phyloP scores from a whole-genome alignment of 2,113 vertebrate species.

The Psittacula cyanocephala region DNA sequence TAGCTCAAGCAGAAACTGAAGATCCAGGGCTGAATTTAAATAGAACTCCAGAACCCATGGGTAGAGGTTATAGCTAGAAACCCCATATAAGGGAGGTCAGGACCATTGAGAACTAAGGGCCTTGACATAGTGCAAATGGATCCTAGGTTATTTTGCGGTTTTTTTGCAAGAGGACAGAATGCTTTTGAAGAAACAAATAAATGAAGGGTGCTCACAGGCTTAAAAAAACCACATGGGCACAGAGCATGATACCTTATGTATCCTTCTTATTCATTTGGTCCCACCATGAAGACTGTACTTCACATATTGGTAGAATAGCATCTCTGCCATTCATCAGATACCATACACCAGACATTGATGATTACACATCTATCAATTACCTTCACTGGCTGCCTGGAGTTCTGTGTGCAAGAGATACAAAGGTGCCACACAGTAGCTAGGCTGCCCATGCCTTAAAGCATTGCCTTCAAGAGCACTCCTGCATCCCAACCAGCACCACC shows the following conservation, averaged over 20 bases:
- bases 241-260: neutral
- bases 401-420: fast-evolving
- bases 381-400: neutral
- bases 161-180: neutral
- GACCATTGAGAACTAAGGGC: neutral
- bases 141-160: neutral
- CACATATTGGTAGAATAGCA: neutral
- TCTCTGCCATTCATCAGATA: neutral
- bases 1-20: neutral
- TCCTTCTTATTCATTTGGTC: neutral
- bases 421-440: neutral
- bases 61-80: neutral
- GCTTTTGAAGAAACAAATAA: neutral
- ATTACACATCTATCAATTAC: neutral
- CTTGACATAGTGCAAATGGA: neutral
- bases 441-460: neutral
- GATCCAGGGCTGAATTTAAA: neutral
- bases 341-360: neutral
- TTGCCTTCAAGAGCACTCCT: neutral
- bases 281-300: neutral
- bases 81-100: neutral
- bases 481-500: neutral
- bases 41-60: neutral
- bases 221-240: neutral
- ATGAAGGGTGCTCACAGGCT: neutral